Conservation (phyloP, 1,140 invertebrate genomes). For the Pogonomyrmex californicus region DNA sequence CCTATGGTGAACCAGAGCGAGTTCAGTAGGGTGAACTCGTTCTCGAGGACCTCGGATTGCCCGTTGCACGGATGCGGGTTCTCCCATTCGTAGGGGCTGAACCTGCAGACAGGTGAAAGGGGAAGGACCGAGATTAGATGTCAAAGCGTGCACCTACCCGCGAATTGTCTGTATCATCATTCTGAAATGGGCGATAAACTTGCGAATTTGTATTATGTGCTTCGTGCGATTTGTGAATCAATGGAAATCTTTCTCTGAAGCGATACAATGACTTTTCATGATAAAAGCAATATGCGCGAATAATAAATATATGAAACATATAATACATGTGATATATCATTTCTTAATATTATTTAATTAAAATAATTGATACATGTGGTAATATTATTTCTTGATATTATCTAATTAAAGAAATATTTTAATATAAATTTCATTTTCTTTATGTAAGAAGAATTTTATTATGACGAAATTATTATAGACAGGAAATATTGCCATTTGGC, state of each 20-base stretch:
- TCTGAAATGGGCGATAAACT: slow-evolving; percentile 33
- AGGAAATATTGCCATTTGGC: too few relatives aligned
- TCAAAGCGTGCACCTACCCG: slow-evolving; percentile 71
- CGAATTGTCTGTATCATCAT: not conserved
- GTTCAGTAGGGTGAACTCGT: slow-evolving; percentile 96
- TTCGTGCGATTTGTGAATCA: too few relatives aligned
- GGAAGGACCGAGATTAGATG: slow-evolving; percentile 82
- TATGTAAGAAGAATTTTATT: not conserved
- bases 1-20: slow-evolving; percentile 96
- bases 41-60: slow-evolving; percentile 93
- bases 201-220: not conserved
- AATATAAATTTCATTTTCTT: not conserved
- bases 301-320: not conserved
- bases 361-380: not conserved
- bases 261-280: not conserved
- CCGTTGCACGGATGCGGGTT: slow-evolving; percentile 93
- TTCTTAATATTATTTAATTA: not conserved
- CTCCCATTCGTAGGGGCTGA: slow-evolving; percentile 97
- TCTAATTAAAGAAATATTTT: not conserved
- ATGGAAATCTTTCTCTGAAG: not conserved
- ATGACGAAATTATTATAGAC: not conserved
- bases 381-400: not conserved
- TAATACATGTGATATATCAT: not conserved
- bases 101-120: slow-evolving; percentile 88
- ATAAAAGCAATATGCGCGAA: not conserved